phyloP scores from a whole-genome alignment of 2,797 vertebrate species.

The Malurus splendens region DNA sequence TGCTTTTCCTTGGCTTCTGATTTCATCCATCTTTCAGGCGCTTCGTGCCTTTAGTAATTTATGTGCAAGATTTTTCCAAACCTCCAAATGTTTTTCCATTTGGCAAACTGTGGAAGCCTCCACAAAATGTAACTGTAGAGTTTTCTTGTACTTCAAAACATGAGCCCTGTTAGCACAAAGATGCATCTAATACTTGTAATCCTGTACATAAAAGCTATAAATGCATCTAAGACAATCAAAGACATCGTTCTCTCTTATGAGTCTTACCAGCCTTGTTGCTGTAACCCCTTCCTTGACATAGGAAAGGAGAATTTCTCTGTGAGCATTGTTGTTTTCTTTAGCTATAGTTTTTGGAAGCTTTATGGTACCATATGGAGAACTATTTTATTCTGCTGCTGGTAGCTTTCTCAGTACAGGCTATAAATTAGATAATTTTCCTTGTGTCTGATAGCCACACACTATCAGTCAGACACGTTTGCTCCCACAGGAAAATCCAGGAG shows the following conservation, averaged over 20 bases:
- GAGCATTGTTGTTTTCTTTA: slow-evolving; percentile 37
- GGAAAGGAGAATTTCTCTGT: slow-evolving; percentile 15
- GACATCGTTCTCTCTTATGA: not conserved
- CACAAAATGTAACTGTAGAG: slow-evolving; percentile 72
- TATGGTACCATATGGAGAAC: slow-evolving; percentile 71
- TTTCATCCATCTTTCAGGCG: slow-evolving; percentile 77
- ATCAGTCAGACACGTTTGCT: slow-evolving; percentile 12
- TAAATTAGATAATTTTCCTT: slow-evolving; percentile 65
- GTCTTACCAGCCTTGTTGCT: not conserved
- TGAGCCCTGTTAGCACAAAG: slow-evolving; percentile 62
- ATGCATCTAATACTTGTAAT: slow-evolving; percentile 53
- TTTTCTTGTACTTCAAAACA: slow-evolving; percentile 63
- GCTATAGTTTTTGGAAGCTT: slow-evolving; percentile 69
- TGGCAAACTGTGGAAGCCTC: slow-evolving; percentile 74
- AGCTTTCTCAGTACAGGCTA: slow-evolving; percentile 65
- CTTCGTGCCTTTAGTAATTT: slow-evolving; percentile 78
- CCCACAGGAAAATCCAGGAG: not conserved
- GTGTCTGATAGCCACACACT: slow-evolving; percentile 52
- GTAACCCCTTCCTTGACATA: slow-evolving; percentile 21
- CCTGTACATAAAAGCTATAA: slow-evolving; percentile 29
- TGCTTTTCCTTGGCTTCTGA: slow-evolving; percentile 80
- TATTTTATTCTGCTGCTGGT: slow-evolving; percentile 66
- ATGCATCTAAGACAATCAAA: slow-evolving; percentile 32
- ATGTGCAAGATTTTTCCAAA: slow-evolving; percentile 82
- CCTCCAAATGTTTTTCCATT: slow-evolving; percentile 83